Percentiles rank a stretch among this genome's conserved stretches.
phyloP scores from a whole-genome alignment of 2,113 vertebrate species.

The Ciconia boyciana region DNA sequence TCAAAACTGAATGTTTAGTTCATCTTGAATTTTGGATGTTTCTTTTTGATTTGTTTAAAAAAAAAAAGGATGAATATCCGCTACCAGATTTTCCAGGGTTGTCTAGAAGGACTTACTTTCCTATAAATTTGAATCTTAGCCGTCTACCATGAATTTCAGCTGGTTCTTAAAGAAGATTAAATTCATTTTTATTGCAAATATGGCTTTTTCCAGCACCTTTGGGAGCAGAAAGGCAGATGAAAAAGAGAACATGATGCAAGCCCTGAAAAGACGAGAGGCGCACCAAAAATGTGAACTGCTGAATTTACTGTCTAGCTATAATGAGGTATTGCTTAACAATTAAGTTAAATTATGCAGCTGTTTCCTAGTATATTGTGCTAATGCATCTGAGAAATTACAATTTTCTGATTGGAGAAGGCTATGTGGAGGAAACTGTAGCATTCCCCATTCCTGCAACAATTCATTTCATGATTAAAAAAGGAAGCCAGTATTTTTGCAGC shows the following conservation, averaged over 20 bases:
- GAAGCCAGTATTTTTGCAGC: conserved; percentile 59
- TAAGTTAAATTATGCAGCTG: conserved; percentile 77
- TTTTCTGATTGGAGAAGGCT: conserved; percentile 43
- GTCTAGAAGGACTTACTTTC: background rate
- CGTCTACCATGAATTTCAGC: background rate
- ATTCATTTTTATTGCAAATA: conserved; percentile 14
- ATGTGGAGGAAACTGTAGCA: conserved; percentile 57
- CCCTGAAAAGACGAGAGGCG: conserved; percentile 4
- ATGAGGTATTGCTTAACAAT: conserved; percentile 69
- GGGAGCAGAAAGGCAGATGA: background rate
- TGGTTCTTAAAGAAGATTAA: background rate
- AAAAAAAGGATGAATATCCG: background rate
- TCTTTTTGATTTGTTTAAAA: background rate
- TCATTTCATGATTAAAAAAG: conserved; percentile 64
- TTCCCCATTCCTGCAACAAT: conserved; percentile 43
- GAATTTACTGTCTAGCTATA: conserved; percentile 60
- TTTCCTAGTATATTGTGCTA: conserved; percentile 65
- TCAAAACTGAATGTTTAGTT: background rate
- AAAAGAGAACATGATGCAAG: background rate
- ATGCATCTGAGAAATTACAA: conserved; percentile 58
- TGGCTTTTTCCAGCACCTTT: background rate
- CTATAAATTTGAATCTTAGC: background rate
- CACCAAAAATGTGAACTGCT: conserved; percentile 51
- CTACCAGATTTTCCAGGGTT: background rate
- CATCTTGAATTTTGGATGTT: background rate